These are phyloP conservation scores for Ceyx erithaca DNA, from an alignment of 2,797 vertebrate genomes.

Conservation along the genomic window DNA sequence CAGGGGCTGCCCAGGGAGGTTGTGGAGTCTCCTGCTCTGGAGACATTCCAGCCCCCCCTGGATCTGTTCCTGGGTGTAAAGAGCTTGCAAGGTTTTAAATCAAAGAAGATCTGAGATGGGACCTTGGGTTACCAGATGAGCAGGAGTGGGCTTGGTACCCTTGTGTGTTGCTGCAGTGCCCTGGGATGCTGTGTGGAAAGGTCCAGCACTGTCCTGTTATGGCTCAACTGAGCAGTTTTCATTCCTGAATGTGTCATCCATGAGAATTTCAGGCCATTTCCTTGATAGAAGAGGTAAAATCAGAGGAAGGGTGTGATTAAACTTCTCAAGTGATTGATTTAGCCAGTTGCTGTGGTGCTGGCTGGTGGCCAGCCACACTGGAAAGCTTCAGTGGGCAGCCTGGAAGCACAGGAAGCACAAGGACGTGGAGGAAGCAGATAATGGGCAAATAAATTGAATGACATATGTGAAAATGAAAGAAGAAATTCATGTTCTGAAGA, in stretches of 20 bases:
- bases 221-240: background rate
- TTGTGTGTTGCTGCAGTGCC: background rate
- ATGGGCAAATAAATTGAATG: background rate
- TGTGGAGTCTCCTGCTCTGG: no score
- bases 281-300: background rate
- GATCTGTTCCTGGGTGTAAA: background rate
- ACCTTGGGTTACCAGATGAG: background rate
- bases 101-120: background rate
- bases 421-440: slow-evolving; percentile 6
- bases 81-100: background rate
- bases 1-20: no score
- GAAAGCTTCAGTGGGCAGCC: background rate
- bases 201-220: background rate
- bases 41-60: no score
- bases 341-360: slow-evolving; percentile 8
- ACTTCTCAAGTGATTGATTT: slow-evolving; percentile 29
- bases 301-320: slow-evolving; percentile 40
- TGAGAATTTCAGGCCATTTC: slow-evolving; percentile 31
- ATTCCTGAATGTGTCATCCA: background rate
- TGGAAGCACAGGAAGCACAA: background rate
- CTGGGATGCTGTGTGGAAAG: background rate
- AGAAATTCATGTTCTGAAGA: background rate
- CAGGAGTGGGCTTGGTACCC: background rate
- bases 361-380: background rate
- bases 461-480: background rate